Conservation (phyloP, 2,888 invertebrate genomes). For the Lacanobia oleracea region DNA sequence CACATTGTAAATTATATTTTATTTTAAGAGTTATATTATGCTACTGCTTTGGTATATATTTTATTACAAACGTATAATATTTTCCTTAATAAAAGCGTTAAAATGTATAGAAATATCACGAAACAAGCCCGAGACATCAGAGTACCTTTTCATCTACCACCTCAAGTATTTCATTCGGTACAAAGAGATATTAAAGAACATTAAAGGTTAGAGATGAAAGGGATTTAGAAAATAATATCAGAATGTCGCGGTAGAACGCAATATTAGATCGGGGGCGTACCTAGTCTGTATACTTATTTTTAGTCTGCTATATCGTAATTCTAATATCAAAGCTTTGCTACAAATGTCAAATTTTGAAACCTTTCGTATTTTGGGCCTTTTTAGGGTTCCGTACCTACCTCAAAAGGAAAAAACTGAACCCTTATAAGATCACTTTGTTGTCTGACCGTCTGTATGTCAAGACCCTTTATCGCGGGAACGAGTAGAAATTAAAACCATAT, state of each 20-base stretch:
- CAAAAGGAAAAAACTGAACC: no score
- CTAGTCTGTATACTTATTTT: constrained; percentile 24
- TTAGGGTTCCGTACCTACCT: no score
- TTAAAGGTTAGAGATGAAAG: constrained; percentile 60
- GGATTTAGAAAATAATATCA: constrained; percentile 59
- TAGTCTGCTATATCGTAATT: constrained; percentile 9
- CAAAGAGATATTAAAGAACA: constrained; percentile 46
- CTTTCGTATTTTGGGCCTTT: constrained; percentile 3
- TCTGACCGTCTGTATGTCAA: no score
- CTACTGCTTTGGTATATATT: not conserved
- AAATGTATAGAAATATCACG: not conserved
- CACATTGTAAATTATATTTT: constrained; percentile 37
- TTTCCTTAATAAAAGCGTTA: not conserved
- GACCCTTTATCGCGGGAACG: no score
- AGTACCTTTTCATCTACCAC: constrained; percentile 21
- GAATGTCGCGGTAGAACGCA: constrained; percentile 36
- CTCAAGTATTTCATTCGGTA: constrained; percentile 22
- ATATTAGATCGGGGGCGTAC: constrained; percentile 39
- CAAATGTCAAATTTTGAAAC: constrained; percentile 29
- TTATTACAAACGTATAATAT: not conserved
- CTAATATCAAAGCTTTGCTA: constrained; percentile 22
- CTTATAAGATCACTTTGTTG: no score
- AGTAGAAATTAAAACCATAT: no score
- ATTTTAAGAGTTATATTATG: not conserved
- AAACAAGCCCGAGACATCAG: not conserved